phyloP scores from a whole-genome alignment of 1,140 invertebrate genomes.

The Muscidifurax raptorellus region DNA sequence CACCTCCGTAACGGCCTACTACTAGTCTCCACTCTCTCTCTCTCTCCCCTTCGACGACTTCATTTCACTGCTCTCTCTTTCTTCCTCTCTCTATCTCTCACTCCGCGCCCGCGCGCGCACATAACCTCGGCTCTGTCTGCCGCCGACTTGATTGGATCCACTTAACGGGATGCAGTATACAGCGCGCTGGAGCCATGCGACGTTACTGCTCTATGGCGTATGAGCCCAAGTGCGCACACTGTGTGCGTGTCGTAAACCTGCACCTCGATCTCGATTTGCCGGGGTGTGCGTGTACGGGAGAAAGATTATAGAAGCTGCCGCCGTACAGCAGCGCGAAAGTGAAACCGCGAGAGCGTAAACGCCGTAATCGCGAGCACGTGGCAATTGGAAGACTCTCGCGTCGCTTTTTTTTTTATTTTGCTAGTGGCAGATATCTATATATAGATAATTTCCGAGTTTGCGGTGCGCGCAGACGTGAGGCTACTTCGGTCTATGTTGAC shows the following conservation, averaged over 20 bases:
- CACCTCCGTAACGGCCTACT: slow-evolving; percentile 23
- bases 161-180: slow-evolving; percentile 65
- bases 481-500: no score
- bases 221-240: slow-evolving; percentile 59
- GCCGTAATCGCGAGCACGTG: slow-evolving; percentile 19
- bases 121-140: slow-evolving; percentile 27
- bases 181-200: slow-evolving; percentile 56
- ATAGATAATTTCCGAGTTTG: background rate
- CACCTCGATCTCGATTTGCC: background rate
- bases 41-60: slow-evolving; percentile 20
- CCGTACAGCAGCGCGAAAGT: slow-evolving; percentile 36
- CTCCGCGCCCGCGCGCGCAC: background rate
- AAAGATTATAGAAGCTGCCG: background rate
- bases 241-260: slow-evolving; percentile 25
- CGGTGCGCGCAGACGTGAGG: background rate
- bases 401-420: slow-evolving; percentile 17
- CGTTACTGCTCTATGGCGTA: slow-evolving; percentile 70
- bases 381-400: slow-evolving; percentile 6
- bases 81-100: background rate
- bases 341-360: slow-evolving; percentile 35
- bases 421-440: no score
- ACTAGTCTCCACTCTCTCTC: background rate
- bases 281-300: slow-evolving; percentile 17
- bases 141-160: slow-evolving; percentile 71
- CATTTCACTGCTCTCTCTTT: background rate